These are phyloP conservation scores for Acrossocheilus fasciatus DNA, from an alignment of 2,797 vertebrate species.

Conservation along the genomic window DNA sequence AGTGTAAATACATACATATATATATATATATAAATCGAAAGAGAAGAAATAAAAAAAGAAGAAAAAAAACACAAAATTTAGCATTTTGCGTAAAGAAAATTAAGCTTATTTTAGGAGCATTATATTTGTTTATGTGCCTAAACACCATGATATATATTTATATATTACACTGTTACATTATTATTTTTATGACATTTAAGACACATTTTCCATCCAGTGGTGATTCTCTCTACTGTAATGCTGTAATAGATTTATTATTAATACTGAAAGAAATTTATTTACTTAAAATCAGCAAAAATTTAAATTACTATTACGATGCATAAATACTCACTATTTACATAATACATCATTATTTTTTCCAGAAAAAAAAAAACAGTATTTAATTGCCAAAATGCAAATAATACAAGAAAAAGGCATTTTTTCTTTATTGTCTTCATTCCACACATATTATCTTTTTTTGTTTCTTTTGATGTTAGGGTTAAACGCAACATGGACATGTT, in stretches of 20 bases:
- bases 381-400: background rate
- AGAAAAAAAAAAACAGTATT: background rate
- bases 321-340: background rate
- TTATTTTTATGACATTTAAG: background rate
- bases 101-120: no score
- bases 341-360: background rate
- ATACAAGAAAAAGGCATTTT: background rate
- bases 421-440: background rate
- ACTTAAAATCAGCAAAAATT: background rate
- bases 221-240: background rate
- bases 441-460: no score
- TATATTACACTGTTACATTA: background rate
- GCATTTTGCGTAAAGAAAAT: background rate
- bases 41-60: no score
- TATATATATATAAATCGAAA: no score
- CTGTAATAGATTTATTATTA: background rate
- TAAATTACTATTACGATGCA: background rate
- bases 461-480: background rate
- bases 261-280: background rate
- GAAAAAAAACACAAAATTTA: no score
- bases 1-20: no score
- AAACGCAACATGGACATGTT: background rate
- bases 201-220: background rate
- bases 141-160: no score
- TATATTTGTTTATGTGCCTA: no score